Percentiles rank a stretch among this genome's conserved stretches.
phyloP scores from a whole-genome alignment of 1,140 invertebrate genomes.

The Lucilia cuprina region DNA sequence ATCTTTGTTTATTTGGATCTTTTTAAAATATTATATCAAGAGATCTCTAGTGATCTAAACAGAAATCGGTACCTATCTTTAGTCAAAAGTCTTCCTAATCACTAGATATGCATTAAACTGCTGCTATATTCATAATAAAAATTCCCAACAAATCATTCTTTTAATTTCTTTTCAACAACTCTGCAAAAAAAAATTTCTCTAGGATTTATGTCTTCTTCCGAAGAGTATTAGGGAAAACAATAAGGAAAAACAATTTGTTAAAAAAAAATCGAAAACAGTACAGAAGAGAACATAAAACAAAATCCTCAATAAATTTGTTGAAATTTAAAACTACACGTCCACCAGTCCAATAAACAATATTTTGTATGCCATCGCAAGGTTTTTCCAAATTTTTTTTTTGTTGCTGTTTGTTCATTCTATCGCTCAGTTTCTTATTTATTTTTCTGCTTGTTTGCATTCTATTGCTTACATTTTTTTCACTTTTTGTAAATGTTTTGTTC shows the following conservation, averaged over 20 bases:
- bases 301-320: conserved; percentile 17
- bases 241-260: neutral
- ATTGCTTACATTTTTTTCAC: neutral
- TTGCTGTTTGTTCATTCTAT: neutral
- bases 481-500: neutral
- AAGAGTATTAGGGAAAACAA: conserved; percentile 6
- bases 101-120: too few relatives aligned
- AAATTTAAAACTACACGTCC: conserved; percentile 10
- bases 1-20: too few relatives aligned
- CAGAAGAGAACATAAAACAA: neutral
- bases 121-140: too few relatives aligned
- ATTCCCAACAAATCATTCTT: too few relatives aligned
- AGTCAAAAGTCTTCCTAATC: too few relatives aligned
- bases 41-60: too few relatives aligned
- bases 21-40: too few relatives aligned
- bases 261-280: neutral
- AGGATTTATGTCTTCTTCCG: conserved; percentile 4
- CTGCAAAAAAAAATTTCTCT: neutral
- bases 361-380: neutral
- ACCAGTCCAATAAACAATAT: conserved; percentile 15
- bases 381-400: neutral
- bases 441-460: conserved; percentile 14
- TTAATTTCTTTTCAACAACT: too few relatives aligned
- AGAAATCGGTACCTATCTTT: too few relatives aligned
- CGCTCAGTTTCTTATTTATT: neutral